Conservation (phyloP, 35 echinoderm and acorn worm species). For the Heliocidaris erythrogramma region DNA sequence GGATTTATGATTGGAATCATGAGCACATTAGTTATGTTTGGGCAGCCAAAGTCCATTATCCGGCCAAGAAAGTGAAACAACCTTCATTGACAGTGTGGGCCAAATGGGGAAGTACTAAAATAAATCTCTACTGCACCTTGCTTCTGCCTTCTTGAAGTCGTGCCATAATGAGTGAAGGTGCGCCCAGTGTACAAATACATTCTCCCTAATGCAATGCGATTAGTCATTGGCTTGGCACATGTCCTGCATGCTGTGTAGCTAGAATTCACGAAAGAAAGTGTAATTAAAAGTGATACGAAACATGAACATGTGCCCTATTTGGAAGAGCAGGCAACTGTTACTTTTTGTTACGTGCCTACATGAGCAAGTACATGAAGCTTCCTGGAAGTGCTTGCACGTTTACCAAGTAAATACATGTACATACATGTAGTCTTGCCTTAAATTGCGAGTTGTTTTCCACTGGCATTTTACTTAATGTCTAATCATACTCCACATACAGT, state of each 20-base stretch:
- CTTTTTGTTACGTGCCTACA: not conserved
- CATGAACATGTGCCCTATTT: not conserved
- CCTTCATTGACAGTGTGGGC: not conserved
- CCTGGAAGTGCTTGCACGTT: not conserved
- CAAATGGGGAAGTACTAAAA: slow-evolving; percentile 11
- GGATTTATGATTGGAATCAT: not conserved
- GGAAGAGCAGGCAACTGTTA: not conserved
- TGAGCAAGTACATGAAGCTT: not conserved
- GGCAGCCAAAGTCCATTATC: not conserved
- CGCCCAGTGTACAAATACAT: not conserved
- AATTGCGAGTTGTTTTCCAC: no score
- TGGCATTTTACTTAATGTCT: no score
- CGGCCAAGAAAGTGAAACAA: not conserved
- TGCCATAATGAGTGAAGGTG: not conserved
- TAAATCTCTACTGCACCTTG: not conserved
- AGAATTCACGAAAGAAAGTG: not conserved
- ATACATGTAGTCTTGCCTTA: no score
- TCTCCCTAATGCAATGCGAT: not conserved
- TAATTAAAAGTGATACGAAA: not conserved
- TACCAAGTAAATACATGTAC: no score
- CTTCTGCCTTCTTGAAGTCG: not conserved
- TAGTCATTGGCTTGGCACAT: not conserved
- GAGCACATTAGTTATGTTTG: not conserved
- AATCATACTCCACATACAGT: no score
- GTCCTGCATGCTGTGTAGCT: not conserved